Evolutionary conservation across 2,113 vertebrate genomes (phyloP).

Genomic region (Tiliqua scincoides): DNA sequence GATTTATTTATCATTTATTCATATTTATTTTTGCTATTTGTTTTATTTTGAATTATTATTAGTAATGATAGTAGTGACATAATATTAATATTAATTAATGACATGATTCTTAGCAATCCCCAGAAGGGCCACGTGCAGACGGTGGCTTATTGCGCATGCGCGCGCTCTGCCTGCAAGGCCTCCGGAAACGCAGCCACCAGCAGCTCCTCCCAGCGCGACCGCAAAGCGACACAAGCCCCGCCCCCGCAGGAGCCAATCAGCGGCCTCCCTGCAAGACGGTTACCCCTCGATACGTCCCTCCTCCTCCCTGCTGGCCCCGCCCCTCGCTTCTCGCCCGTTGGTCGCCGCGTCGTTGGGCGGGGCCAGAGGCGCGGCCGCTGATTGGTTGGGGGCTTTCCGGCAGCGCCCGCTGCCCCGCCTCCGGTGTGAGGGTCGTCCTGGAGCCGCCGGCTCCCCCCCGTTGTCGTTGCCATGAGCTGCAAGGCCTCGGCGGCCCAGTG

Average conservation of each 20-base stretch:
- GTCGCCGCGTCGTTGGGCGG: rapidly evolving
- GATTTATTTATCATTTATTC: too few relatives aligned
- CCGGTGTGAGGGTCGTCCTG: not conserved
- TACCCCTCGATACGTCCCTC: not conserved
- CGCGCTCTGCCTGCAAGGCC: too few relatives aligned
- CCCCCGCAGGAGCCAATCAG: not conserved
- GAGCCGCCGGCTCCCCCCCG: not conserved
- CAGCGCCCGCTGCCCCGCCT: not conserved
- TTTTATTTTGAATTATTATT: too few relatives aligned
- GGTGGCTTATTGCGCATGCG: too few relatives aligned
- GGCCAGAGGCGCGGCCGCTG: not conserved
- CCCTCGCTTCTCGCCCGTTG: not conserved
- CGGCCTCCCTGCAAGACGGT: not conserved
- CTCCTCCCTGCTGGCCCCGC: rapidly evolving
- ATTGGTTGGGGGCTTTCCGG: conserved; percentile 19
- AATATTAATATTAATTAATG: too few relatives aligned
- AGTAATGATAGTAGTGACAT: too few relatives aligned
- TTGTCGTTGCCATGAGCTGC: conserved; percentile 58
- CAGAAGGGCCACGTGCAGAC: too few relatives aligned
- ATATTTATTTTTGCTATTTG: too few relatives aligned
- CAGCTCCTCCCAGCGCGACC: not conserved
- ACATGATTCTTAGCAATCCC: too few relatives aligned
- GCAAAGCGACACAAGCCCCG: not conserved
- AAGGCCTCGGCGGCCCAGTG: conserved; percentile 64
- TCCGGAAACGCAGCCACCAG: not conserved